Percentiles rank a stretch among this genome's conserved stretches.
phyloP scores from a whole-genome alignment of 1,140 invertebrate genomes.

The Littorina saxatilis region DNA sequence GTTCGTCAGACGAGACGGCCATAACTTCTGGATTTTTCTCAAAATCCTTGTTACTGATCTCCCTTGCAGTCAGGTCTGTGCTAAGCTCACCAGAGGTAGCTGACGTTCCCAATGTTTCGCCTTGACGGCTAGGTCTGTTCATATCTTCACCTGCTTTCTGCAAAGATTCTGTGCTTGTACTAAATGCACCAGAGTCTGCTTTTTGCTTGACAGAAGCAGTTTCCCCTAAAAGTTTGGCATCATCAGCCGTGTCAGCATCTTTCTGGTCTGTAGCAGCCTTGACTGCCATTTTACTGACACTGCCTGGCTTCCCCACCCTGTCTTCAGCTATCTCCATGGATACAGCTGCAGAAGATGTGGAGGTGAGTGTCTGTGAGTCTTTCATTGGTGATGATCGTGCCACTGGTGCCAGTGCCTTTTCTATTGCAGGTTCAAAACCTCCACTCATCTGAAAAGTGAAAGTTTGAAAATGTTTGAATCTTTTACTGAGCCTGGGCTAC shows the following conservation, averaged over 20 bases:
- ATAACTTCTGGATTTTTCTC: neutral
- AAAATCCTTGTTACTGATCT: neutral
- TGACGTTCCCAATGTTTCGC: neutral
- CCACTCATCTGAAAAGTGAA: slow-evolving; percentile 3
- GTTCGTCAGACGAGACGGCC: neutral
- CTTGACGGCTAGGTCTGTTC: neutral
- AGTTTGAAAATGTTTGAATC: too few species aligned
- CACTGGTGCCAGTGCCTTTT: neutral
- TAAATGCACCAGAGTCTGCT: slow-evolving; percentile 16
- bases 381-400: neutral
- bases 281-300: slow-evolving; percentile 9
- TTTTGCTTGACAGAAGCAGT: neutral
- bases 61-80: too few species aligned
- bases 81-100: too few species aligned
- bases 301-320: neutral
- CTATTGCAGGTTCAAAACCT: neutral
- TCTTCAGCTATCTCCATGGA: too few species aligned
- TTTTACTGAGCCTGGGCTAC: too few species aligned
- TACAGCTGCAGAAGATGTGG: neutral
- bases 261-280: slow-evolving; percentile 18
- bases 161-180: neutral
- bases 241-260: slow-evolving; percentile 22
- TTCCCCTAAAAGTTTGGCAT: neutral
- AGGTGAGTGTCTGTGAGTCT: neutral
- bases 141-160: neutral